A percentile compares a stretch with the other conserved stretches of the same genome.
Evolutionary conservation across 2,888 invertebrate genomes (phyloP).

Genomic region (Vandiemenella viatica): DNA sequence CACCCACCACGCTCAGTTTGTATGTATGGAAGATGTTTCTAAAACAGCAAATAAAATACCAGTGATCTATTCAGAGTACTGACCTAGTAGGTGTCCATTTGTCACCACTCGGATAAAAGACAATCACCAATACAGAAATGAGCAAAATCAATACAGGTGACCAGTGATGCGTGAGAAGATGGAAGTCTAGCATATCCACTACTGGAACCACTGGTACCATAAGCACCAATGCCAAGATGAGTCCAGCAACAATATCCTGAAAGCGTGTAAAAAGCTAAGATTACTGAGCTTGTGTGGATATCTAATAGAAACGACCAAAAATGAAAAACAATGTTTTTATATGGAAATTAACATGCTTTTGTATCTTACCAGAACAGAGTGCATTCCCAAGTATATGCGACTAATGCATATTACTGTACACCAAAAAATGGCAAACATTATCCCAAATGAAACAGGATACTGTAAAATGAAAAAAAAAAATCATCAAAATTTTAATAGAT

Average conservation of each 20-base stretch:
- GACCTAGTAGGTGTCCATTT: constrained; percentile 84
- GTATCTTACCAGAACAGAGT: constrained; percentile 69
- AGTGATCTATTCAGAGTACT: constrained; percentile 12
- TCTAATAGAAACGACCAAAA: background rate
- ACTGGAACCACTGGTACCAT: constrained; percentile 59
- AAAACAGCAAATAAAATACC: too few relatives aligned
- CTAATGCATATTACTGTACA: constrained; percentile 69
- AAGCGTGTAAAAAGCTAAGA: too few relatives aligned
- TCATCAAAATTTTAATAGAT: background rate
- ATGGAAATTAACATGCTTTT: too few relatives aligned
- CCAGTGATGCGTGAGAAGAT: constrained; percentile 48
- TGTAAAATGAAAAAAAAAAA: constrained; percentile 22
- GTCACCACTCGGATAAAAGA: constrained; percentile 66
- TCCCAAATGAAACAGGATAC: constrained; percentile 31
- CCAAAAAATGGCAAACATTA: constrained; percentile 33
- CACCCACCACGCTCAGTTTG: too few relatives aligned
- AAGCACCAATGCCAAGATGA: constrained; percentile 47
- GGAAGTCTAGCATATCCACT: constrained; percentile 56
- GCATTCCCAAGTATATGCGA: constrained; percentile 85
- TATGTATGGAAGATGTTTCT: too few relatives aligned
- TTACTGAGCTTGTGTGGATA: background rate
- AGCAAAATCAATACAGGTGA: constrained; percentile 51
- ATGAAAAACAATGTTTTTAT: background rate
- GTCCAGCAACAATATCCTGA: constrained; percentile 71
- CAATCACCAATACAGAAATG: constrained; percentile 56